These are phyloP conservation scores for Cryptoblepharus egeriae DNA, from an alignment of 2,797 vertebrate genomes.

Conservation along the genomic window DNA sequence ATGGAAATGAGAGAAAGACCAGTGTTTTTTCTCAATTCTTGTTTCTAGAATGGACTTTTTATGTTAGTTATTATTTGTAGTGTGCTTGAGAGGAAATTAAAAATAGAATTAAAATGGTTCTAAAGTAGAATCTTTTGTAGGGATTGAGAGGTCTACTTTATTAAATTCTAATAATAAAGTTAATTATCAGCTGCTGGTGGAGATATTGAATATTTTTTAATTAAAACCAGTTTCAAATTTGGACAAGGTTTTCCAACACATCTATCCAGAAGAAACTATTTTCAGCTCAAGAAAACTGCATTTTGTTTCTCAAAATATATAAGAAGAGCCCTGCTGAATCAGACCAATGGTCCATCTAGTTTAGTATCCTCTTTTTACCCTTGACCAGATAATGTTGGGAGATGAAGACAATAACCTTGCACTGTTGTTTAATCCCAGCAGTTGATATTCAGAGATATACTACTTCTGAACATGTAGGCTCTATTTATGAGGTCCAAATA, in stretches of 20 bases:
- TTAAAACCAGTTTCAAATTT: conserved; percentile 64
- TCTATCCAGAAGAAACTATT: conserved; percentile 11
- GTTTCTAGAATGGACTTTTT: conserved; percentile 65
- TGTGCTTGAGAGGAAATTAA: conserved; percentile 67
- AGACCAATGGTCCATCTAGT: neutral
- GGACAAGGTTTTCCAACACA: conserved; percentile 38
- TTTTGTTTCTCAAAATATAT: neutral
- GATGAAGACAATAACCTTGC: neutral
- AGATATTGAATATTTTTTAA: conserved; percentile 66
- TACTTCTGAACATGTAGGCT: neutral
- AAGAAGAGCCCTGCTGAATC: neutral
- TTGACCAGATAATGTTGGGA: neutral
- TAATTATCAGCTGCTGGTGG: conserved; percentile 65
- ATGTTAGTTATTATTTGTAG: conserved; percentile 61
- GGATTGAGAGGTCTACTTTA: conserved; percentile 59
- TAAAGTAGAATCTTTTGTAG: conserved; percentile 57
- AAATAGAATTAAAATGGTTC: conserved; percentile 70
- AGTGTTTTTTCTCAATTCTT: conserved; percentile 36
- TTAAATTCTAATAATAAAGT: conserved; percentile 69
- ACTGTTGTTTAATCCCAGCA: neutral
- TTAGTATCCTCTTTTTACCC: neutral
- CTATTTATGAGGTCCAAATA: neutral
- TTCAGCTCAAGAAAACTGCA: conserved; percentile 3
- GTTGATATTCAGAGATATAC: neutral
- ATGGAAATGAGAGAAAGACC: conserved; percentile 44